Conservation (phyloP, 2,797 vertebrate species). For the Enteromius argenteus region DNA sequence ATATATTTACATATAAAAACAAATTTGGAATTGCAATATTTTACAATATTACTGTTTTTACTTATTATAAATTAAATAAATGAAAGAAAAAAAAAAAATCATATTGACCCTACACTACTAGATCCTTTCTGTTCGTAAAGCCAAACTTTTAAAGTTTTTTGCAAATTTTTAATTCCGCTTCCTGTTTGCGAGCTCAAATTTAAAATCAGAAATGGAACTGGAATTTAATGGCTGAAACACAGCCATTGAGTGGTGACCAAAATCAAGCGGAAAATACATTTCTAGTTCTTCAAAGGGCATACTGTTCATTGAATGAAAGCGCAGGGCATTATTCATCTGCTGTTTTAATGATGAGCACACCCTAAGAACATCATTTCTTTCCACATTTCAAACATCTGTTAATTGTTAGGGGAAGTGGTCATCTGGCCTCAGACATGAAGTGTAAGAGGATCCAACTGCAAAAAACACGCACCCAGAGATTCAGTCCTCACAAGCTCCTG, state of each 20-base stretch:
- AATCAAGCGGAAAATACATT: not conserved
- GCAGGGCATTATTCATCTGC: not conserved
- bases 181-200: not conserved
- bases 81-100: not conserved
- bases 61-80: not conserved
- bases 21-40: not conserved
- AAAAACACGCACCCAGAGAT: not conserved
- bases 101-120: not conserved
- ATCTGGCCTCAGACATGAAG: not conserved
- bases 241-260: not conserved
- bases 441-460: not conserved
- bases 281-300: not conserved
- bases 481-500: not conserved
- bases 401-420: conserved; percentile 14
- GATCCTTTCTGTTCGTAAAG: not conserved
- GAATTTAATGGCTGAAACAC: not conserved
- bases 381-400: conserved; percentile 18
- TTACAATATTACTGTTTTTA: not conserved
- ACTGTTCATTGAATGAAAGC: not conserved
- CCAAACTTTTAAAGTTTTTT: not conserved
- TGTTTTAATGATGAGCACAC: not conserved
- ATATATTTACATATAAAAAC: too few relatives aligned
- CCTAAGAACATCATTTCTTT: not conserved
- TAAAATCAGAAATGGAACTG: not conserved
- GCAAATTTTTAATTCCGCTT: not conserved